Conservation (phyloP, 2,797 vertebrate genomes). For the Enteromius viviparus region DNA sequence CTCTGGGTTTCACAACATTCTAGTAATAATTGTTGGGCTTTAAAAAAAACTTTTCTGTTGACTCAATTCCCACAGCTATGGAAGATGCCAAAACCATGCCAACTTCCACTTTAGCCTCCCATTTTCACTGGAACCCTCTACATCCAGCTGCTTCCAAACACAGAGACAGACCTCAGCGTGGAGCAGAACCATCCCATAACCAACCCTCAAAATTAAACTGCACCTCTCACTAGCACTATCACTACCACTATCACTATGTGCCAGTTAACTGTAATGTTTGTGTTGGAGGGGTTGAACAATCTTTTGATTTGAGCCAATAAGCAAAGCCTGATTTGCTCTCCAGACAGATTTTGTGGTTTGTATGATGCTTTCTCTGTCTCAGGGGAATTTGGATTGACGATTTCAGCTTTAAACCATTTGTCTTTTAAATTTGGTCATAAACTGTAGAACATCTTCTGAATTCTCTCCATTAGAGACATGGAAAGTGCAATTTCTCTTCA, state of each 20-base stretch:
- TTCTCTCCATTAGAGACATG: neutral
- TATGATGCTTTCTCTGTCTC: neutral
- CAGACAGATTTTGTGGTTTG: neutral
- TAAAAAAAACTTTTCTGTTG: neutral
- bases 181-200: neutral
- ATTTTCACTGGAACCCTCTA: neutral
- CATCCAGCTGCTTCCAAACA: neutral
- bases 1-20: neutral
- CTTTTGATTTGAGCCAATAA: neutral
- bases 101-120: neutral
- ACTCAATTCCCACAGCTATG: constrained; percentile 12
- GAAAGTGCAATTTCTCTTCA: neutral
- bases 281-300: neutral
- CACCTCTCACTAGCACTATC: neutral
- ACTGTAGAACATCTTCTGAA: constrained; percentile 2
- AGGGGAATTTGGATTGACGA: neutral
- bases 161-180: neutral
- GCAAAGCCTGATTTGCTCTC: neutral
- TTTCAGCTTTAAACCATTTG: constrained; percentile 5
- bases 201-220: neutral
- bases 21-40: neutral
- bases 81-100: neutral
- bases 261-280: too few species aligned
- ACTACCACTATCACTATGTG: neutral
- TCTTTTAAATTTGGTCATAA: neutral